Conservation (phyloP, 1,140 invertebrate genomes). For the Ptiloglossa arizonensis region DNA sequence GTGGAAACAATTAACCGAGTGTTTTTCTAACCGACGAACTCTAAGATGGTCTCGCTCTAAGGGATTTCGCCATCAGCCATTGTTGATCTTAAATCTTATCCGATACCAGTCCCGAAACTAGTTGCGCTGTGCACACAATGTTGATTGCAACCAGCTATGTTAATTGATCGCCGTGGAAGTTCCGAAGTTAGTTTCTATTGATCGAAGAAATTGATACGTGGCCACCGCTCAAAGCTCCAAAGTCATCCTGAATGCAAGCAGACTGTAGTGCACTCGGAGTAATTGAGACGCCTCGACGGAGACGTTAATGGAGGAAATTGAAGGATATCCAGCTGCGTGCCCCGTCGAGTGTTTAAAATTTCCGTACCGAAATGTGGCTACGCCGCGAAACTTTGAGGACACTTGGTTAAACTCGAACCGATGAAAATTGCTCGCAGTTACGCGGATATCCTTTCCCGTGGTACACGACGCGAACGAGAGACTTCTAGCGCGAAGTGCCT, state of each 20-base stretch:
- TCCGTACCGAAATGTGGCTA: neutral
- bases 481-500: neutral
- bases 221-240: neutral
- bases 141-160: constrained; percentile 32
- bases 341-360: neutral
- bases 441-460: neutral
- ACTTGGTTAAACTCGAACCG: neutral
- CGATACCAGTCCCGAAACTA: neutral
- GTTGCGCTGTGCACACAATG: constrained; percentile 15
- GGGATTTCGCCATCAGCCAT: neutral
- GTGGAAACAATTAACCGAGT: neutral
- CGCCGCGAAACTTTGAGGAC: neutral
- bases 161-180: constrained; percentile 33
- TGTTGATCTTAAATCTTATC: constrained; percentile 29
- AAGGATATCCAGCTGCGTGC: neutral
- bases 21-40: neutral
- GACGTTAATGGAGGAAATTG: constrained; percentile 12
- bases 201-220: constrained; percentile 47
- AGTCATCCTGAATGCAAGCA: neutral
- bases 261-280: neutral
- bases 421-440: neutral
- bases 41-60: neutral
- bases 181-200: constrained; percentile 26
- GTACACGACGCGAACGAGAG: neutral
- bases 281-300: constrained; percentile 18